Conservation (phyloP, 2,113 vertebrate genomes). For the Oreochromis spilurus region DNA sequence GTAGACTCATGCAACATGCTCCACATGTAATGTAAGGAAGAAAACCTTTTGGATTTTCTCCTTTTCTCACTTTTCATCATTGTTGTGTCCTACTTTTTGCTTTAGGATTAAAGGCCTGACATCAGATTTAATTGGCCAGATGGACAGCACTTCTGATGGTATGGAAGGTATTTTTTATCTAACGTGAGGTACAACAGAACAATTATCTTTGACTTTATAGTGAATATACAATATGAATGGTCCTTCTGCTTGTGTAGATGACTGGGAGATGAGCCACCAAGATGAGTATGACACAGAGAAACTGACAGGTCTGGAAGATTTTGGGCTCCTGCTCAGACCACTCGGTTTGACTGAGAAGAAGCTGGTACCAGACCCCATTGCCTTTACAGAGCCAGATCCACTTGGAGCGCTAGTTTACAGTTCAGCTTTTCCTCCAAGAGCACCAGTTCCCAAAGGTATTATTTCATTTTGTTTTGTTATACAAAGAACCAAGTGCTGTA, state of each 20-base stretch:
- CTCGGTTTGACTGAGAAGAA: slow-evolving; percentile 77
- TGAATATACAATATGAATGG: background rate
- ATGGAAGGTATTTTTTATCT: background rate
- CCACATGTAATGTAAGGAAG: background rate
- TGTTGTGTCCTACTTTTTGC: background rate
- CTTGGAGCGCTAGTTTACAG: slow-evolving; percentile 69
- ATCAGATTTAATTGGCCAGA: slow-evolving; percentile 75
- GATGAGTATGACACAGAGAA: slow-evolving; percentile 64
- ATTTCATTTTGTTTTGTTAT: background rate
- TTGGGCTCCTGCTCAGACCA: slow-evolving; percentile 70
- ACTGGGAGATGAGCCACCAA: slow-evolving; percentile 73
- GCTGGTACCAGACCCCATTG: slow-evolving; percentile 74
- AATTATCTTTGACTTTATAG: background rate
- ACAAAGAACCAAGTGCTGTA: background rate
- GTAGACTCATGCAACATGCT: background rate
- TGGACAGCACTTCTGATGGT: slow-evolving; percentile 77
- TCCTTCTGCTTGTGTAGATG: slow-evolving; percentile 60
- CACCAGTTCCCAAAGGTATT: slow-evolving; percentile 55
- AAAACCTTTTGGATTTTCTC: background rate
- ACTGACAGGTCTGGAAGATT: slow-evolving; percentile 77
- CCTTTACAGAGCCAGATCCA: slow-evolving; percentile 74
- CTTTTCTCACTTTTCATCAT: background rate
- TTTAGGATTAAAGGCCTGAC: slow-evolving; percentile 70
- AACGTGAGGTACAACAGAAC: background rate
- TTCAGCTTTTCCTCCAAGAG: slow-evolving; percentile 15